phyloP scores from a whole-genome alignment of 2,797 vertebrate genomes.

The Lepus townsendii region DNA sequence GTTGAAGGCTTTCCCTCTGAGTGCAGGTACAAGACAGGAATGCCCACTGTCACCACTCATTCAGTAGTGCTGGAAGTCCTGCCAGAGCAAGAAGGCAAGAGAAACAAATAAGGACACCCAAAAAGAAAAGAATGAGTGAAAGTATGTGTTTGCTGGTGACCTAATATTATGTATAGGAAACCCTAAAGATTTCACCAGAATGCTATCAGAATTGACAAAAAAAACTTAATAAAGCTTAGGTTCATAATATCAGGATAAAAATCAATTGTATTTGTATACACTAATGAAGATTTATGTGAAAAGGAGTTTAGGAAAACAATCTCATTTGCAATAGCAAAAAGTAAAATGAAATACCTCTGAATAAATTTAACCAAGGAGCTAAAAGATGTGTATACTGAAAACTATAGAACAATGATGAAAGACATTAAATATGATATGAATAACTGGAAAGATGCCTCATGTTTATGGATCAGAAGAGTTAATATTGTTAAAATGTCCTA shows the following conservation, averaged over 20 bases:
- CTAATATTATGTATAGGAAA: not conserved
- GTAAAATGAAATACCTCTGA: not conserved
- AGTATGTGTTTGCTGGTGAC: not conserved
- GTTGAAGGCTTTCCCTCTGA: not conserved
- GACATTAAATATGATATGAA: not conserved
- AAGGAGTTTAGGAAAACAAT: not conserved
- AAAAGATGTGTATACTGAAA: not conserved
- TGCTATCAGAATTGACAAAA: not conserved
- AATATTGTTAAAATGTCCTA: not conserved
- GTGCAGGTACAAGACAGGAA: not conserved
- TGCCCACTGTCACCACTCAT: not conserved
- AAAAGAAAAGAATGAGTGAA: not conserved
- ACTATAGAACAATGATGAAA: not conserved
- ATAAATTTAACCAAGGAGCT: not conserved
- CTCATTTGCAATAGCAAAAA: not conserved
- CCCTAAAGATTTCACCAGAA: too few relatives aligned
- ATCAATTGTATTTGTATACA: not conserved
- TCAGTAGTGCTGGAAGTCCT: not conserved
- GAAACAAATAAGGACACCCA: too few relatives aligned
- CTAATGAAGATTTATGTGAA: not conserved
- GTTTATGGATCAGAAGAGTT: not conserved
- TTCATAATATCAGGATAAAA: not conserved
- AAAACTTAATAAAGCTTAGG: not conserved
- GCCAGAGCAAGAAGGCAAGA: not conserved
- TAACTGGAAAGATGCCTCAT: not conserved